Evolutionary conservation across 2,888 invertebrate genomes (phyloP).

Genomic region (Stenotaenia linearis): DNA sequence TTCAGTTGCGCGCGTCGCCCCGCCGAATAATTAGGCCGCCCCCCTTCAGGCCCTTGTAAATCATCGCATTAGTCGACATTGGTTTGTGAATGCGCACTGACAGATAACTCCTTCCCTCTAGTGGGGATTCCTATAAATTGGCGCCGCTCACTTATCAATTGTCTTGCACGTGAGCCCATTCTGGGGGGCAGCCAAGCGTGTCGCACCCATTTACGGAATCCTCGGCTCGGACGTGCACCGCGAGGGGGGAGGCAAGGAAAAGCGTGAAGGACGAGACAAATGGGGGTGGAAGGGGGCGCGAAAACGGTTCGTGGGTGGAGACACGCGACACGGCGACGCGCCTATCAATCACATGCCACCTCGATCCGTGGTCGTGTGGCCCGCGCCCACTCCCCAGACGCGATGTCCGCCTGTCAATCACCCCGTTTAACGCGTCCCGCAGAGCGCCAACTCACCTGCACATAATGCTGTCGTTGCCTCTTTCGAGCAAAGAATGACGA

Average conservation of each 20-base stretch:
- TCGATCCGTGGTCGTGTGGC: slow-evolving; percentile 22
- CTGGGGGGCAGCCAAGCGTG: slow-evolving; percentile 10
- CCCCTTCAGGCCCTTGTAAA: slow-evolving; percentile 15
- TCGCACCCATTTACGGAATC: slow-evolving; percentile 12
- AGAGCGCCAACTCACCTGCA: slow-evolving; percentile 60
- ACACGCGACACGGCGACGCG: slow-evolving; percentile 35
- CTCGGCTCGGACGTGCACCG: background rate
- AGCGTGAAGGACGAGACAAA: slow-evolving; percentile 37
- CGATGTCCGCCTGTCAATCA: slow-evolving; percentile 21
- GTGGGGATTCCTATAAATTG: slow-evolving; percentile 26
- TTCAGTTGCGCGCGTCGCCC: slow-evolving; percentile 10
- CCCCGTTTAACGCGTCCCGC: background rate
- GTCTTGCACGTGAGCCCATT: slow-evolving; percentile 26
- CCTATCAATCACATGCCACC: slow-evolving; percentile 21
- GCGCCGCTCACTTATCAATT: slow-evolving; percentile 26
- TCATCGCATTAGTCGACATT: slow-evolving; percentile 23
- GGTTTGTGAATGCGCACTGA: slow-evolving; percentile 21
- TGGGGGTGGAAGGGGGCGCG: slow-evolving; percentile 36
- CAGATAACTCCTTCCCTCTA: slow-evolving; percentile 21
- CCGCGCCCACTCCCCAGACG: slow-evolving; percentile 15
- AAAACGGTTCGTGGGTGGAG: slow-evolving; percentile 37
- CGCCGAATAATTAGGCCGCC: slow-evolving; percentile 1
- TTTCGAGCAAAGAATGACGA: slow-evolving; percentile 58
- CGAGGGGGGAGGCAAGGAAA: slow-evolving; percentile 37
- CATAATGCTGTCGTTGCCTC: slow-evolving; percentile 60